Percentiles rank a stretch among this genome's conserved stretches.
Evolutionary conservation across 2,113 vertebrate species (phyloP).

Genomic region (Anguilla rostrata): DNA sequence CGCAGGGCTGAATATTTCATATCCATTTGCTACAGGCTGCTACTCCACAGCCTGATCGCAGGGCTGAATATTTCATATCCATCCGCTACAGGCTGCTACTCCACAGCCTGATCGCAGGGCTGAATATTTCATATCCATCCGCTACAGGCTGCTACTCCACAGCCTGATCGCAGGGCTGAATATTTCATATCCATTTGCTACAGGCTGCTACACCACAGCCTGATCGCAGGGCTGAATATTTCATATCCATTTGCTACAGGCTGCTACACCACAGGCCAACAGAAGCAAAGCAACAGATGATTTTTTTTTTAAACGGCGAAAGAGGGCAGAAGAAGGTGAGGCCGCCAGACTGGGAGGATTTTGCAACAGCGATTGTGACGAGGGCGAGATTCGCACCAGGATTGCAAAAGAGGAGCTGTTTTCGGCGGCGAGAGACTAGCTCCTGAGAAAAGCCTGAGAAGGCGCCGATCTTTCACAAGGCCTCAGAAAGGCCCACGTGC

Average conservation of each 20-base stretch:
- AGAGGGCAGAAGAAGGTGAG: neutral
- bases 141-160: too few relatives aligned
- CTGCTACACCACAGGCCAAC: neutral
- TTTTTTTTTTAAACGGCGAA: neutral
- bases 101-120: too few relatives aligned
- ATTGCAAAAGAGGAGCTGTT: neutral
- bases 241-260: neutral
- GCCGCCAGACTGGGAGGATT: neutral
- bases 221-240: neutral
- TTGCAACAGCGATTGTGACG: neutral
- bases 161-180: too few relatives aligned
- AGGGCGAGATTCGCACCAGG: neutral
- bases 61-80: too few relatives aligned
- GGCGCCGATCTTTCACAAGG: constrained; percentile 17
- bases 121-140: too few relatives aligned
- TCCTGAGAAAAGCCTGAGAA: constrained; percentile 2
- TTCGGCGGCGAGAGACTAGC: neutral
- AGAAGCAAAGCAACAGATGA: neutral
- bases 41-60: too few relatives aligned
- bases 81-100: too few relatives aligned
- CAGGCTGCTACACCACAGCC: neutral
- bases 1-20: too few relatives aligned
- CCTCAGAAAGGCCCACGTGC: constrained; percentile 31
- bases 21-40: too few relatives aligned
- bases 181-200: too few relatives aligned